Evolutionary conservation across 2,888 invertebrate genomes (phyloP).

Genomic region (Apamea sordens): DNA sequence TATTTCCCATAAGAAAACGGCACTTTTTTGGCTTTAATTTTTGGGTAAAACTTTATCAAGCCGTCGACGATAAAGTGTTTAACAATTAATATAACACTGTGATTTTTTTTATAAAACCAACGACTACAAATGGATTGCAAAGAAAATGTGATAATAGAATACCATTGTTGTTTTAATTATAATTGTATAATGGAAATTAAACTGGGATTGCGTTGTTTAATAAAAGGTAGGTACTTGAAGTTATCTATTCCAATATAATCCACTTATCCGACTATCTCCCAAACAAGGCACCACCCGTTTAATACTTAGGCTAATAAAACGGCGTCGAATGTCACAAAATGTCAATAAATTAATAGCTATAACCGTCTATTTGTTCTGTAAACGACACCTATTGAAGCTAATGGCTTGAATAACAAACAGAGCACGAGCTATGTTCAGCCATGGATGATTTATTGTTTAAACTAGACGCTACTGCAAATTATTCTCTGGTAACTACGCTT

Average conservation of each 20-base stretch:
- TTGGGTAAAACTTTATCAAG: constrained; percentile 40
- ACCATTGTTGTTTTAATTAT: constrained; percentile 3
- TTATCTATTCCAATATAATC: constrained; percentile 43
- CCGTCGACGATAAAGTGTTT: constrained; percentile 22
- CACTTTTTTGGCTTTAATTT: no score
- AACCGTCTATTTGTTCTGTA: constrained; percentile 41
- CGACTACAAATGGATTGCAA: constrained; percentile 10
- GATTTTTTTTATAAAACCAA: constrained; percentile 41
- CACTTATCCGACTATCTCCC: constrained; percentile 26
- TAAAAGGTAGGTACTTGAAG: constrained; percentile 12
- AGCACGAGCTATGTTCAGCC: constrained; percentile 38
- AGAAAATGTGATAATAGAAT: constrained; percentile 28
- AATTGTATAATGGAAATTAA: constrained; percentile 3
- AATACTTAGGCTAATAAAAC: constrained; percentile 39
- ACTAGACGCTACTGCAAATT: constrained; percentile 37
- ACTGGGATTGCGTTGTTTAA: constrained; percentile 16
- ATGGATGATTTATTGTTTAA: constrained; percentile 57
- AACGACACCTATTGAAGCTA: constrained; percentile 59
- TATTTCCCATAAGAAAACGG: no score
- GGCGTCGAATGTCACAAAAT: constrained; percentile 46
- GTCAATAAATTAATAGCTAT: constrained; percentile 47
- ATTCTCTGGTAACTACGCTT: constrained; percentile 17
- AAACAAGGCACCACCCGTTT: neutral
- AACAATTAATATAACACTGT: constrained; percentile 33
- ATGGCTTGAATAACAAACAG: constrained; percentile 65